Conservation (phyloP, 2,113 vertebrate species). For the Cathartes aura region DNA sequence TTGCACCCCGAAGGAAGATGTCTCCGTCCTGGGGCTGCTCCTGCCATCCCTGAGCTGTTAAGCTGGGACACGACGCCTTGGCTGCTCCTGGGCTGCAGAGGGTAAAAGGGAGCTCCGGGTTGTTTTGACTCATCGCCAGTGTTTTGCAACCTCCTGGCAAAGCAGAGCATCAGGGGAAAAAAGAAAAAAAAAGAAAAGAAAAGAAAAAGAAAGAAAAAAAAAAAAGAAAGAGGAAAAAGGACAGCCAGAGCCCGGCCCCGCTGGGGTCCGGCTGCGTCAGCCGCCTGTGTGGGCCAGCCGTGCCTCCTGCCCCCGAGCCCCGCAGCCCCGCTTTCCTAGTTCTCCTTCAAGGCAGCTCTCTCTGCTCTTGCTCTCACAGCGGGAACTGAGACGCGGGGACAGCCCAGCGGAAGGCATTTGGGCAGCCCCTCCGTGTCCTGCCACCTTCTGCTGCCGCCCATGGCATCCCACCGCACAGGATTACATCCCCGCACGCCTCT, state of each 20-base stretch:
- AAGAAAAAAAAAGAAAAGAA: no score
- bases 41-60: background rate
- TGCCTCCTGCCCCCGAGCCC: background rate
- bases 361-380: background rate
- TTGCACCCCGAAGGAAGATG: background rate
- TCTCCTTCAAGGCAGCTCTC: background rate
- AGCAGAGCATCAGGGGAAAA: background rate
- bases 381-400: background rate
- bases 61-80: fast-evolving
- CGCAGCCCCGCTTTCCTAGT: background rate
- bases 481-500: fast-evolving
- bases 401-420: background rate
- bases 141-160: slow-evolving; percentile 13
- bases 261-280: background rate
- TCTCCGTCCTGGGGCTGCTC: background rate
- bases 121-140: background rate
- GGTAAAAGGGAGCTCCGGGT: background rate
- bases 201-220: no score
- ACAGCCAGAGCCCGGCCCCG: background rate
- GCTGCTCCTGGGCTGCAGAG: background rate
- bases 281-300: background rate
- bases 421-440: background rate
- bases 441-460: background rate
- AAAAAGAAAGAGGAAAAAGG: background rate
- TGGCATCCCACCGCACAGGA: fast-evolving